A percentile compares a stretch with the other conserved stretches of the same genome.
These are phyloP conservation scores for Chalcis sispes DNA, from an alignment of 2,888 invertebrate species.

Conservation along the genomic window DNA sequence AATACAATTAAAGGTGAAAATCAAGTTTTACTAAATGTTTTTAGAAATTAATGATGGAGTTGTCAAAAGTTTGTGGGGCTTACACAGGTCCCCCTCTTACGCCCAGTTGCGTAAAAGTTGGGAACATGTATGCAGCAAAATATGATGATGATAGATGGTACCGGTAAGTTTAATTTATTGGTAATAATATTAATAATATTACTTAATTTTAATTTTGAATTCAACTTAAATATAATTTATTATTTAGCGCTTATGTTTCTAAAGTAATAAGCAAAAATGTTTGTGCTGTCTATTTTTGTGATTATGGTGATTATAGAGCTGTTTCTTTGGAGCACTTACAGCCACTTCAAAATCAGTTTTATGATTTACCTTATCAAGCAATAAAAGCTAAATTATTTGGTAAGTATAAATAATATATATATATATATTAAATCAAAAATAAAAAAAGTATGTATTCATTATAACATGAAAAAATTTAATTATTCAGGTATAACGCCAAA, in stretches of 20 bases:
- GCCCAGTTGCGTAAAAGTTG: conserved; percentile 75
- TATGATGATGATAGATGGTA: conserved; percentile 85
- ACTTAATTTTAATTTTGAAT: not conserved
- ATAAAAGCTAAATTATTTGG: conserved; percentile 82
- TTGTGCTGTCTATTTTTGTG: conserved; percentile 81
- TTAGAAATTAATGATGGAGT: conserved; percentile 80
- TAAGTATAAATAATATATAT: conserved; percentile 63
- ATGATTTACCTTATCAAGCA: conserved; percentile 81
- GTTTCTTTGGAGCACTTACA: conserved; percentile 78
- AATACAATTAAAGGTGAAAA: not conserved
- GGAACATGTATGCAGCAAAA: conserved; percentile 83
- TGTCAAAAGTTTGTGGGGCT: conserved; percentile 81
- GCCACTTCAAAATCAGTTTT: conserved; percentile 78
- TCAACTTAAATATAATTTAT: not conserved
- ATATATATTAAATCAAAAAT: not conserved
- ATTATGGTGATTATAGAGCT: conserved; percentile 81
- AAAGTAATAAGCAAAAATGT: conserved; percentile 78
- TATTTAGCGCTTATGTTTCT: conserved; percentile 77
- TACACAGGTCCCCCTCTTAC: conserved; percentile 77
- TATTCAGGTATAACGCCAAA: conserved; percentile 77
- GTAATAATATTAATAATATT: not conserved
- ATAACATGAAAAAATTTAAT: conserved; percentile 3
- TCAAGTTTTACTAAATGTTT: not conserved
- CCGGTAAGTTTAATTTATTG: conserved; percentile 78
- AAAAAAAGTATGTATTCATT: not conserved